Base-by-base conservation (phyloP, 2,888 invertebrate genomes). In the Tetramorium bicarinatum region DNA sequence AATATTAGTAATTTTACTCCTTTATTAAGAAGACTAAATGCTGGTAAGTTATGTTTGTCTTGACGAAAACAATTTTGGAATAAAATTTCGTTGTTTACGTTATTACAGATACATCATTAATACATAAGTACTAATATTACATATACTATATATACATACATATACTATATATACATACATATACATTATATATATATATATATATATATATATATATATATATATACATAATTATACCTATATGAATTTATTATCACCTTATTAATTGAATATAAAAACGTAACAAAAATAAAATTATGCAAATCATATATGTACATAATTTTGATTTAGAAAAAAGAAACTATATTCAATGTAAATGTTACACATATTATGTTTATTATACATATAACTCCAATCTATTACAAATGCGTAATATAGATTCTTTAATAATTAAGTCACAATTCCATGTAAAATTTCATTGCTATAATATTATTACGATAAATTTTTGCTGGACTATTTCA, bases 1-100 rank as follows among this genome's bases (percentile, higher is more conserved):
- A 95, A 95, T 2, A 95, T 95, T 94, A 95, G 95, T 95, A 80
- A 49, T 85, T 95, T 95, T 80, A 96, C 95, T 84, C 95, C 95
- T 85, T 93, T 95, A 69, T 90, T 96, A 54, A 93, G 95, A 85
- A 96, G 95, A 92, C 93, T 96, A 0, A 96, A 95, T 83, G 95
- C 95, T 56, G 96, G 96, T 96, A 74, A 69, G 56, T 54, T 21
- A 52, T 25, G 18, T 25, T 54, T 18, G 15, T 4, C 15, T 61
- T 41, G 18, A 49, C 7, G 0, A 59, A 44, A n/a, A 18, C 2
- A 52, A 38, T 71, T 49, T 3, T 11, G 29, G 29, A 34, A 61
- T 1, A 25, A 67, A 29, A 41, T 11, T n/a, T 34, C 4, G 8
- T 52, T 52, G 6, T 54, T 54, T 38, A 38, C 2, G 2, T 29